Evolutionary conservation across 2,888 invertebrate species (phyloP), one percentile per base, ranked within the genome.

Genomic region (Seladonia tumulorum): DNA sequence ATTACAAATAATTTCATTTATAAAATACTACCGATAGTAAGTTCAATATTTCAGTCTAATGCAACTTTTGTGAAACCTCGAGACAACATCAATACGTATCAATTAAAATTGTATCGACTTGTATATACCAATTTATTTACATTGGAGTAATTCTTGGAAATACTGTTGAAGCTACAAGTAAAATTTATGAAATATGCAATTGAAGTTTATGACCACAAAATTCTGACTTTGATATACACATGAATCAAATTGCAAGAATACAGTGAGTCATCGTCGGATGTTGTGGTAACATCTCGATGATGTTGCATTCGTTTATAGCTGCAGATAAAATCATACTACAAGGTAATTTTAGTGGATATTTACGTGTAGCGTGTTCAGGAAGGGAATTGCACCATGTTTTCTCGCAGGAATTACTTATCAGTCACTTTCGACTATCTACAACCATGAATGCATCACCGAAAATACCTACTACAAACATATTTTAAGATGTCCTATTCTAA

Each of bases 371-470:
- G n/a, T 57, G n/a, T n/a, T 22, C 25, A 77, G 42, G 22, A 71
- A 57, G 57, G 12, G 25, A 78, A 70, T 57, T 53, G 12, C 57
- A 42, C 57, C 60, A 63, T n/a, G 63, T 63, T 60, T 73, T 72
- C 63, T 49, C 45, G n/a, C 79, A 16, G 35, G 18, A 63, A 60
- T 63, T 73, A n/a, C 18, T 10, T 18, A 47, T 25, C 49, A 35
- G 18, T 29, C 35, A 14, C 42, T 47, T 49, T 4, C 0, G 16
- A 8, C 49, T 18, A 49, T 49, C 18, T 49, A 49, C 5, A 49
- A 49, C 14, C 71, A 71, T 25, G 10, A 57, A 22, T 57, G n/a
- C 8, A 57, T n/a, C 18, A 57, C 10, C 10, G 7, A n/a, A 57
- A 57, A 57, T 57, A 57, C 22, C 22, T n/a, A n/a, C 57, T 57